A percentile compares a stretch with the other conserved stretches of the same genome.
Conservation (phyloP, 2,797 vertebrate species). For the Schizothorax lantsangensis region DNA sequence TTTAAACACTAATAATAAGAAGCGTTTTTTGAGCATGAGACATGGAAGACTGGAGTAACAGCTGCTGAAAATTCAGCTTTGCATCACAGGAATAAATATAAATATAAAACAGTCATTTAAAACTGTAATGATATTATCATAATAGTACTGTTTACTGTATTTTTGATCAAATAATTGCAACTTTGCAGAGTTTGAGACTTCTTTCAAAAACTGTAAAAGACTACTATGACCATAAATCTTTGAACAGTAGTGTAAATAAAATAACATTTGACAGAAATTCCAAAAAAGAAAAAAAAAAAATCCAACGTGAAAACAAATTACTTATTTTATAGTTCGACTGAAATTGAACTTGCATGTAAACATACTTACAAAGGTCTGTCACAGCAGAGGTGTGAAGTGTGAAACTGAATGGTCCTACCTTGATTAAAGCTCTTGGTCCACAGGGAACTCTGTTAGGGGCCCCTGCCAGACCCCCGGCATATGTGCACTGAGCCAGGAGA, state of each 20-base stretch:
- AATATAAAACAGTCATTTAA: neutral
- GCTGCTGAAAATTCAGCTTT: neutral
- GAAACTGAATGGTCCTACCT: constrained; percentile 59
- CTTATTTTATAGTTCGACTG: neutral
- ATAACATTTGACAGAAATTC: neutral
- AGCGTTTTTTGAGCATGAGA: neutral
- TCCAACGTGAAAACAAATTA: neutral
- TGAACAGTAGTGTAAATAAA: neutral
- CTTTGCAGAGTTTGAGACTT: neutral
- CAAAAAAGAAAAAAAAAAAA: neutral
- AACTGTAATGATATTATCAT: neutral
- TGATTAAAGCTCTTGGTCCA: constrained; percentile 69
- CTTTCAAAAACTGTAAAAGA: neutral
- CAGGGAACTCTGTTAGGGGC: constrained; percentile 58
- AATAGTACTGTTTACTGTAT: neutral
- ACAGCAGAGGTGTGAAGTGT: constrained; percentile 21
- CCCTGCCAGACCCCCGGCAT: constrained; percentile 62
- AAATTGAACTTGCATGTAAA: neutral
- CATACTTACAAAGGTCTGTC: neutral
- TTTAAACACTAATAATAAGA: neutral
- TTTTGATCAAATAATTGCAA: neutral
- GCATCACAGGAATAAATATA: neutral
- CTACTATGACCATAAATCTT: neutral
- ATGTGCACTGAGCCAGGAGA: constrained; percentile 63
- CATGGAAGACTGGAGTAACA: neutral